These are phyloP conservation scores for Argyrosomus regius DNA, from an alignment of 2,797 vertebrate species.

Conservation along the genomic window DNA sequence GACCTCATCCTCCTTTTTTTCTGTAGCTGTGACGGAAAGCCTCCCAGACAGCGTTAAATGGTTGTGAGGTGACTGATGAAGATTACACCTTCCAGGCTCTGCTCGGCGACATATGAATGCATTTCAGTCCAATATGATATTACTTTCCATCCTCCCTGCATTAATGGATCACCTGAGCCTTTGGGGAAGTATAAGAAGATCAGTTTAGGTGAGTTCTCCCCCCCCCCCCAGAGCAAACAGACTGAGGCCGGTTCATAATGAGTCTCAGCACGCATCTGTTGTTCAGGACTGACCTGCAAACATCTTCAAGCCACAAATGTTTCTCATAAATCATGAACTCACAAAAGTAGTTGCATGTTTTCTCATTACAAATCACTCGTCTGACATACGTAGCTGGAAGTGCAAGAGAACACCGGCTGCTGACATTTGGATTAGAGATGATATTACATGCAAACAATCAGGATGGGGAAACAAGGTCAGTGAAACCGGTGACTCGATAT, in stretches of 20 bases:
- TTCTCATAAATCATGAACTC: slow-evolving; percentile 6
- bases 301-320: neutral
- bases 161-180: slow-evolving; percentile 65
- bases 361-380: slow-evolving; percentile 2
- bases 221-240: slow-evolving; percentile 62
- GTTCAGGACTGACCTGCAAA: slow-evolving; percentile 21
- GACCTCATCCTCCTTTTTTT: slow-evolving; percentile 30
- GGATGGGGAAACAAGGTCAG: slow-evolving; percentile 9
- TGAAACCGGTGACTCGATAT: slow-evolving; percentile 6
- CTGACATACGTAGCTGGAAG: neutral
- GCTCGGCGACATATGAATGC: slow-evolving; percentile 19
- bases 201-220: slow-evolving; percentile 42
- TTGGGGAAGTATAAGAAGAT: slow-evolving; percentile 43
- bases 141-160: slow-evolving; percentile 38
- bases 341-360: neutral
- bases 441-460: slow-evolving; percentile 9
- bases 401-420: neutral
- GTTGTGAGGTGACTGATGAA: slow-evolving; percentile 45
- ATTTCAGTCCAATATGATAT: slow-evolving; percentile 28
- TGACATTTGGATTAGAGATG: slow-evolving; percentile 8
- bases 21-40: slow-evolving; percentile 26
- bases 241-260: slow-evolving; percentile 17
- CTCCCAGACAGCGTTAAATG: slow-evolving; percentile 33
- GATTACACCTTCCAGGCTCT: slow-evolving; percentile 37
- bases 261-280: slow-evolving; percentile 22